A percentile compares a stretch with the other conserved stretches of the same genome.
These are phyloP conservation scores for Mongoloraphidia duomilia DNA, from an alignment of 2,888 invertebrate genomes.

Conservation along the genomic window DNA sequence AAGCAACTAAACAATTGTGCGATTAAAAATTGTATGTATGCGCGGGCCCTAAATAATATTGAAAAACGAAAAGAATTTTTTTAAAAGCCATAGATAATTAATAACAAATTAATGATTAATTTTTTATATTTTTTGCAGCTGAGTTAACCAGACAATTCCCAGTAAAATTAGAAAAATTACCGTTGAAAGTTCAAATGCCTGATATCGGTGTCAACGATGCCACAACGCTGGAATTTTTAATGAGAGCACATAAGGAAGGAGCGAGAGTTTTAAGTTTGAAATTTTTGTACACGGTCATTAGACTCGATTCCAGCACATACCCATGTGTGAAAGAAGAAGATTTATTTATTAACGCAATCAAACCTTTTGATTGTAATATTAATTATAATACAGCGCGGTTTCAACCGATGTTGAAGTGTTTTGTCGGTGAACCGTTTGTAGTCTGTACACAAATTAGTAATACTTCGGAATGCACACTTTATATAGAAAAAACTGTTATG, in stretches of 20 bases:
- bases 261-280: slow-evolving; percentile 43
- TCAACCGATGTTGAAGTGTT: slow-evolving; percentile 48
- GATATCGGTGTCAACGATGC: slow-evolving; percentile 20
- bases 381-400: slow-evolving; percentile 51
- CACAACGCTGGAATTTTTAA: slow-evolving; percentile 32
- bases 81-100: too few relatives aligned
- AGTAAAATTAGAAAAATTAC: slow-evolving; percentile 33
- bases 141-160: slow-evolving; percentile 36
- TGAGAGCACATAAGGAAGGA: slow-evolving; percentile 47
- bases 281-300: slow-evolving; percentile 36
- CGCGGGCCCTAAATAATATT: too few relatives aligned
- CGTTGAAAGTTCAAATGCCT: slow-evolving; percentile 27
- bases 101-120: too few relatives aligned
- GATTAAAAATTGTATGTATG: too few relatives aligned
- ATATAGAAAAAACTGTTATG: slow-evolving; percentile 47
- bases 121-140: slow-evolving; percentile 26
- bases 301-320: slow-evolving; percentile 23
- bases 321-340: slow-evolving; percentile 44
- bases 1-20: too few relatives aligned
- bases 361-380: slow-evolving; percentile 54
- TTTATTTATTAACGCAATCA: slow-evolving; percentile 45
- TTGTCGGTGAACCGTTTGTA: slow-evolving; percentile 50
- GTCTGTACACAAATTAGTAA: slow-evolving; percentile 55
- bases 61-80: too few relatives aligned
- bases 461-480: slow-evolving; percentile 53